These are phyloP conservation scores for Eulemur rufifrons DNA, from an alignment of 2,113 vertebrate species.

Conservation along the genomic window DNA sequence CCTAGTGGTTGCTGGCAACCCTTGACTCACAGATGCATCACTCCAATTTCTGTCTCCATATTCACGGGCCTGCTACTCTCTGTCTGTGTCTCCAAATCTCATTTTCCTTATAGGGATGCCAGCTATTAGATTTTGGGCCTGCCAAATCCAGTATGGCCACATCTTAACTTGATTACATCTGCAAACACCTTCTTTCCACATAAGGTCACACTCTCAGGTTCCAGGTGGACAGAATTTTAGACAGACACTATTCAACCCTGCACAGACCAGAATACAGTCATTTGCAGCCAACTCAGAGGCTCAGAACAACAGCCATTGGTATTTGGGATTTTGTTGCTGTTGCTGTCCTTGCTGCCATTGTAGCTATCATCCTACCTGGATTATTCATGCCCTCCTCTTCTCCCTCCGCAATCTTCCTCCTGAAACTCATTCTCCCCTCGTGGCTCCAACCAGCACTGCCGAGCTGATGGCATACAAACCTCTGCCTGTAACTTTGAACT, in stretches of 20 bases:
- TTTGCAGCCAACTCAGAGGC: not conserved
- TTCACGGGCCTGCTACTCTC: not conserved
- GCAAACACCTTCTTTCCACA: not conserved
- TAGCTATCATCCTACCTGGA: accelerated
- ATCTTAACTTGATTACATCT: not conserved
- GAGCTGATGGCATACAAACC: no score
- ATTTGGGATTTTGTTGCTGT: no score
- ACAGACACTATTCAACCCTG: not conserved
- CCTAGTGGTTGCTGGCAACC: not conserved
- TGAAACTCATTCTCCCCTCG: accelerated
- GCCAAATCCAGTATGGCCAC: not conserved
- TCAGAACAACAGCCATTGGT: accelerated
- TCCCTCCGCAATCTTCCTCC: not conserved
- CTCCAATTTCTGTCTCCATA: not conserved
- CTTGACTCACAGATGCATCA: not conserved
- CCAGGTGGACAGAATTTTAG: not conserved
- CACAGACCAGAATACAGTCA: accelerated
- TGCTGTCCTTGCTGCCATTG: accelerated
- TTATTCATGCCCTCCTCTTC: accelerated
- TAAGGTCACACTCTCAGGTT: not conserved
- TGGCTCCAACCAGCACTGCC: not conserved
- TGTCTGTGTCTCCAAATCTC: not conserved
- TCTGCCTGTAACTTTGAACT: not conserved
- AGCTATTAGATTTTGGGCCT: not conserved
- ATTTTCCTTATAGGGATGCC: not conserved